Base-by-base conservation (phyloP, 2,888 invertebrate species). In the Neoascia interrupta region DNA sequence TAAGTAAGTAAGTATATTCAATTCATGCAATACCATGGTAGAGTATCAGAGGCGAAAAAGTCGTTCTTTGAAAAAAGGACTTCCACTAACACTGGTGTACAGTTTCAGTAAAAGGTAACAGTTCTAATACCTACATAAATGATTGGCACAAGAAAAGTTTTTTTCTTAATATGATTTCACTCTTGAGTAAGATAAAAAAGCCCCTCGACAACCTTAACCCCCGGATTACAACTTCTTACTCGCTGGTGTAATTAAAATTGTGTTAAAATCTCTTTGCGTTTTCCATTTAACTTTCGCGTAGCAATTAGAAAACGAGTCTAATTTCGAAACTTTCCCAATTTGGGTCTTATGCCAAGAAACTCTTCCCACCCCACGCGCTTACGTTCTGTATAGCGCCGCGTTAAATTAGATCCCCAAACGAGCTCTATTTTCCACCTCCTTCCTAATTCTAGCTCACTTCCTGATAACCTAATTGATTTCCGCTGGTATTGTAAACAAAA, bases 391-490 rank as follows among this genome's bases (percentile, higher is more conserved):
- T 26, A 34, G 15, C 19, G 37, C 34, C 31, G 11, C 49, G 16
- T 61, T 39, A 16, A 54, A 70, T 70, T 47, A 54, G 23, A 63
- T 47, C 13, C 39, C 31, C 16, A 36, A 39, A 47, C 15, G 37
- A 39, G 21, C 23, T 58, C 45, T 6, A 18, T 2, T 16, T 19
- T 26, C 15, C 23, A 10, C 28, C 16, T n/a, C n/a, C n/a, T n/a
- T 15, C n/a, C 6, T 5, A n/a, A 21, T 15, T 13, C 15, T 16
- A 43, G 10, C 39, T 15, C 15, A 49, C 39, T 60, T 74, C 45
- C 47, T 47, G 39, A 53, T 47, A 68, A 61, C 60, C 41, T 61
- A 68, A 74, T 74, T 74, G 74, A 75, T 75, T 69, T 75, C 61
- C 54, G 61, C 36, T 41, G 54, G 41, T 31, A 69, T 49, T 49